These are phyloP conservation scores for Callocephalon fimbriatum DNA, from an alignment of 2,113 vertebrate species.

Conservation along the genomic window DNA sequence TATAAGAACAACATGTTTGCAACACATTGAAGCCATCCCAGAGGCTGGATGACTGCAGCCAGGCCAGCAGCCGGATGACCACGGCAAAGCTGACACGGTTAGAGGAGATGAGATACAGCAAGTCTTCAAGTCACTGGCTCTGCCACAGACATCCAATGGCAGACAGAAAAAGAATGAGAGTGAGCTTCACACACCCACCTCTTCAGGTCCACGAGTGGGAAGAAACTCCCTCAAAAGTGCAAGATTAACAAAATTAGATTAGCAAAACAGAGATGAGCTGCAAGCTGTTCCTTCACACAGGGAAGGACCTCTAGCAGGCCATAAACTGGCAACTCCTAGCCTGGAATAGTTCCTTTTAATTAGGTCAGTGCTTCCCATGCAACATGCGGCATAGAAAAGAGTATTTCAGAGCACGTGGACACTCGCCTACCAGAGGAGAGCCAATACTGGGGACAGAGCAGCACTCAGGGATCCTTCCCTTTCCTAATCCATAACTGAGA, in stretches of 20 bases:
- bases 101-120: not conserved
- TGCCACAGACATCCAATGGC: constrained; percentile 47
- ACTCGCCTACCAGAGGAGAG: not conserved
- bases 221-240: constrained; percentile 68
- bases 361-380: constrained; percentile 58
- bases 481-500: not conserved
- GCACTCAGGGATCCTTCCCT: not conserved
- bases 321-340: constrained; percentile 41
- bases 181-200: constrained; percentile 67
- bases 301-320: constrained; percentile 41
- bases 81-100: not conserved
- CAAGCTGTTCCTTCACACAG: constrained; percentile 61
- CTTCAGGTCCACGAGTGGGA: constrained; percentile 62
- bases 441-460: not conserved
- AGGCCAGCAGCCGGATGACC: not conserved
- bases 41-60: not conserved
- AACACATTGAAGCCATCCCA: not conserved
- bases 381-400: not conserved
- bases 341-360: constrained; percentile 53
- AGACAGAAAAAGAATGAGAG: constrained; percentile 62
- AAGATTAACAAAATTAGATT: constrained; percentile 69
- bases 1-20: not conserved
- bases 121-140: not conserved
- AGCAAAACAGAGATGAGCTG: constrained; percentile 63
- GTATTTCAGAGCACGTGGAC: not conserved